Conservation (phyloP, 2,888 invertebrate species). For the Polyommatus iphigenia region DNA sequence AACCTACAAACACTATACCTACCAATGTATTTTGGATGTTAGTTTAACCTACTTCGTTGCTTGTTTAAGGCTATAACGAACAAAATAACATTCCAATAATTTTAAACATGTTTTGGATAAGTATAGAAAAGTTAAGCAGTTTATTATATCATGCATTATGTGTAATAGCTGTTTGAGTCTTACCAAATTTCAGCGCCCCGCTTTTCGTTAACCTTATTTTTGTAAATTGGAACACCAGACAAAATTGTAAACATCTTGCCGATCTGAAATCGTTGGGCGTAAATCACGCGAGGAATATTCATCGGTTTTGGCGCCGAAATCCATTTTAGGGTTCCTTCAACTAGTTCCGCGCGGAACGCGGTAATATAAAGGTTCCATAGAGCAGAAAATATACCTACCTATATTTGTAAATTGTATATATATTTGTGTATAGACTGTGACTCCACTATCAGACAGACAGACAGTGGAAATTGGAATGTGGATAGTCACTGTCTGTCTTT, state of each 20-base stretch:
- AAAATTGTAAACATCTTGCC: conserved; percentile 60
- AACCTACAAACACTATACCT: not conserved
- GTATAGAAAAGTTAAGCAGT: not conserved
- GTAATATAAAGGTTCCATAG: too few relatives aligned
- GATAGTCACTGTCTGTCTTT: too few relatives aligned
- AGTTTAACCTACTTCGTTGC: too few relatives aligned
- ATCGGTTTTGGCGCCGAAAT: conserved; percentile 40
- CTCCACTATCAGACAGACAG: too few relatives aligned
- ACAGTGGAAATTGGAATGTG: too few relatives aligned
- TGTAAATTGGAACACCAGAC: conserved; percentile 61
- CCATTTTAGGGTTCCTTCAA: not conserved
- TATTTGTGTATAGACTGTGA: too few relatives aligned
- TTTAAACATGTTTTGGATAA: too few relatives aligned
- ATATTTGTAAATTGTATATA: too few relatives aligned
- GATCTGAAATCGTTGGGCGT: conserved; percentile 53
- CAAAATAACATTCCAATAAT: too few relatives aligned
- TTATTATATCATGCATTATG: not conserved
- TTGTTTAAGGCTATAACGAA: too few relatives aligned
- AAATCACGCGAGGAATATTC: conserved; percentile 44
- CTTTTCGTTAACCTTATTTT: conserved; percentile 67
- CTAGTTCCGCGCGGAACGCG: too few relatives aligned
- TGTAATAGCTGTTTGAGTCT: conserved; percentile 29
- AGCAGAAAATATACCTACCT: too few relatives aligned
- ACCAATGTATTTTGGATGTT: not conserved
- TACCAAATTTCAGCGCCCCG: conserved; percentile 65